phyloP scores from a whole-genome alignment of 2,888 invertebrate species.

The Achlya flavicornis region DNA sequence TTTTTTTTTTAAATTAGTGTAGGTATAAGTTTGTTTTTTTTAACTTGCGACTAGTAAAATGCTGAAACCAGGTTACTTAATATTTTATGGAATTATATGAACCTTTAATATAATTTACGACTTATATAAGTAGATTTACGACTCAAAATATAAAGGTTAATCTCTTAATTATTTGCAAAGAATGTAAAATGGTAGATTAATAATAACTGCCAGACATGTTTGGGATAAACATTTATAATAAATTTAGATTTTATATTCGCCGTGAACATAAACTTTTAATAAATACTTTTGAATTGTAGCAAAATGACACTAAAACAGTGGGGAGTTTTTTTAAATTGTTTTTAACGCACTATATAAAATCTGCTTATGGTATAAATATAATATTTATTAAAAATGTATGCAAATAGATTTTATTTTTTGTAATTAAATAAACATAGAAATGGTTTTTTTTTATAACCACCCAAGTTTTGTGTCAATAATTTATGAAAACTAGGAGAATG shows the following conservation, averaged over 20 bases:
- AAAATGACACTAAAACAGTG: background rate
- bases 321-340: background rate
- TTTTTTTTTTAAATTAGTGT: too few species aligned
- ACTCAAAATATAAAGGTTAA: background rate
- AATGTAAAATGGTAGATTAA: background rate
- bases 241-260: background rate
- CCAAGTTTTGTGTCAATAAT: background rate
- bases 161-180: constrained; percentile 2
- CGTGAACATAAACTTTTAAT: background rate
- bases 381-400: background rate
- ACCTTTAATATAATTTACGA: background rate
- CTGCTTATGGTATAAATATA: background rate
- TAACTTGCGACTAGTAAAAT: background rate
- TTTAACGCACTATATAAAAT: too few species aligned
- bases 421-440: constrained; percentile 2
- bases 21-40: background rate
- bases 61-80: too few species aligned
- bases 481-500: background rate
- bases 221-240: background rate
- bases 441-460: background rate
- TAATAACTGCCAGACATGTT: background rate
- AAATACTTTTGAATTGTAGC: background rate
- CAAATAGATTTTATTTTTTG: background rate
- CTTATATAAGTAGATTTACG: background rate
- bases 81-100: background rate